Evolutionary conservation across 2,888 invertebrate genomes (phyloP).

Genomic region (Anaspis maculata): DNA sequence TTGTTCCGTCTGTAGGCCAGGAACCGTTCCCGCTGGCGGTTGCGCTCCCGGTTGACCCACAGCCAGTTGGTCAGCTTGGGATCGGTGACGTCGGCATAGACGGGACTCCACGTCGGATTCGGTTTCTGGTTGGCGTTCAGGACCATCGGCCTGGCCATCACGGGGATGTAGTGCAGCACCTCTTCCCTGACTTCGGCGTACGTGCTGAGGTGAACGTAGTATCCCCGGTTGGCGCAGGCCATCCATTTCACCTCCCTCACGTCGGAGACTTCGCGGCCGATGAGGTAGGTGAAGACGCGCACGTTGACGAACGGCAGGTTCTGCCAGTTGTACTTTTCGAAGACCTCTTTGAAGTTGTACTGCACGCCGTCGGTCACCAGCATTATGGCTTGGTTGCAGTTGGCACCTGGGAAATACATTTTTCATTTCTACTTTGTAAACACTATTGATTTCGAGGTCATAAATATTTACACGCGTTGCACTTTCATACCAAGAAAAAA

Average conservation of each 20-base stretch:
- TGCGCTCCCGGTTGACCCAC: constrained; percentile 77
- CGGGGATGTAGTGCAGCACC: constrained; percentile 90
- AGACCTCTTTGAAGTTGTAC: constrained; percentile 86
- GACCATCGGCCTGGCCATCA: constrained; percentile 93
- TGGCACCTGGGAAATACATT: constrained; percentile 34
- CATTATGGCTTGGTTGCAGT: constrained; percentile 95
- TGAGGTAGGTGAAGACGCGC: constrained; percentile 94
- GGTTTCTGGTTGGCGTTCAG: constrained; percentile 76
- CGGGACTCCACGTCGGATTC: constrained; percentile 89
- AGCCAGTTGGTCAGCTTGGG: constrained; percentile 85
- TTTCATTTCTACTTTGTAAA: too few relatives aligned
- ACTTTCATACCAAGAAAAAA: constrained; percentile 1
- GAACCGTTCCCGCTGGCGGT: constrained; percentile 69
- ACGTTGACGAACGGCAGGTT: constrained; percentile 71
- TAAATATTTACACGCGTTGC: too few relatives aligned
- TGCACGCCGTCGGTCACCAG: constrained; percentile 98
- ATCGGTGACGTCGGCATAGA: constrained; percentile 88
- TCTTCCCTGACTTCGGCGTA: constrained; percentile 96
- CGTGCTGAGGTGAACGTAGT: constrained; percentile 92
- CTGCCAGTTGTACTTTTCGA: constrained; percentile 82
- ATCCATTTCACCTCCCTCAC: constrained; percentile 93
- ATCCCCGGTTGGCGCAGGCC: constrained; percentile 95
- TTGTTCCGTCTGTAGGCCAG: constrained; percentile 56
- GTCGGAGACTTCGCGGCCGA: constrained; percentile 76
- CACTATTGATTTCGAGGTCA: too few relatives aligned